phyloP scores from a whole-genome alignment of 2,113 vertebrate genomes.

The Machaerirhynchus nigripectus region DNA sequence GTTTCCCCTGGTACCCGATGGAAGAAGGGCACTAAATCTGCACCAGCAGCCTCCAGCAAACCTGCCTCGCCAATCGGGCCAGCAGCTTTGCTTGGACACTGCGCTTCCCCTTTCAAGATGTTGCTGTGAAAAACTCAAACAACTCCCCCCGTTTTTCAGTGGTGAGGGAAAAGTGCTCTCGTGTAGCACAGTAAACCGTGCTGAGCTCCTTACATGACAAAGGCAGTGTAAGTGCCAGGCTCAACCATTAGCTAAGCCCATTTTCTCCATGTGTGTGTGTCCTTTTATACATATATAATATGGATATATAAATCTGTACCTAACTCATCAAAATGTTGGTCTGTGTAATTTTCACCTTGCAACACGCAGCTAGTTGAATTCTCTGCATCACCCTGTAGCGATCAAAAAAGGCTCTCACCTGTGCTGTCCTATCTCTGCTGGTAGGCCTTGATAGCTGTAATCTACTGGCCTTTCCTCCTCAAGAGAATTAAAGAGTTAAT shows the following conservation, averaged over 20 bases:
- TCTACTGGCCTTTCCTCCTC: background rate
- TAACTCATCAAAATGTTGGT: background rate
- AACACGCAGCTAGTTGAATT: background rate
- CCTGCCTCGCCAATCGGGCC: background rate
- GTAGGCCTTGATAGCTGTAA: background rate
- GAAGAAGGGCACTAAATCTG: background rate
- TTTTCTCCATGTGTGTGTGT: background rate
- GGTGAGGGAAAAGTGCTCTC: background rate
- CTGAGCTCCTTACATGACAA: background rate
- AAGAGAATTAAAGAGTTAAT: constrained; percentile 22
- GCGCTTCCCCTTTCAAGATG: background rate
- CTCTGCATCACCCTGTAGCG: background rate
- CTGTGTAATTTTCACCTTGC: background rate
- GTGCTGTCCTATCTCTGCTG: background rate
- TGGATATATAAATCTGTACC: background rate
- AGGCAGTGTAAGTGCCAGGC: background rate
- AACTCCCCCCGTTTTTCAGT: background rate
- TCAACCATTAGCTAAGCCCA: background rate
- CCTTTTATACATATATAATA: background rate
- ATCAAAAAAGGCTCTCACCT: background rate
- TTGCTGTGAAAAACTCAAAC: background rate
- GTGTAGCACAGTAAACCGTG: background rate
- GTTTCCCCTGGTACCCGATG: background rate
- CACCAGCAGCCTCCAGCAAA: background rate
- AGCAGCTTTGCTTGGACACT: background rate